These are phyloP conservation scores for Penaeus chinensis DNA, from an alignment of 1,140 invertebrate genomes.

Conservation along the genomic window DNA sequence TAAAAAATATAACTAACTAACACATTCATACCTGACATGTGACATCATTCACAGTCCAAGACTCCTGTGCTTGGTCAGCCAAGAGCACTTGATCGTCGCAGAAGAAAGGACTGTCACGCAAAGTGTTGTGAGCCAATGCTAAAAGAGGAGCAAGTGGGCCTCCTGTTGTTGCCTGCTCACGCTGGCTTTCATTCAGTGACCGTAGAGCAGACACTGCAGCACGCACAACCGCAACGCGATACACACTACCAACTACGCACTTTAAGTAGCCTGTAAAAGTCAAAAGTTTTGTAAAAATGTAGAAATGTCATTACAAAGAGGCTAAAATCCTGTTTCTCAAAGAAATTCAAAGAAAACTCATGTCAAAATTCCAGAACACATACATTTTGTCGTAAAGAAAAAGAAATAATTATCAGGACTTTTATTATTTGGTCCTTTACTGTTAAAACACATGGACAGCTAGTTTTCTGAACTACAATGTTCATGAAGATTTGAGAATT, in stretches of 20 bases:
- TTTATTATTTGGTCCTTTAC: too few species aligned
- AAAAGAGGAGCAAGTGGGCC: slow-evolving; percentile 56
- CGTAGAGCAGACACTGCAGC: slow-evolving; percentile 53
- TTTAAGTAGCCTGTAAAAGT: slow-evolving; percentile 42
- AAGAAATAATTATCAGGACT: too few species aligned
- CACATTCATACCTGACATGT: slow-evolving; percentile 52
- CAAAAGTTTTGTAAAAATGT: slow-evolving; percentile 65
- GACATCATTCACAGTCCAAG: slow-evolving; percentile 55
- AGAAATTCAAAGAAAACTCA: too few species aligned
- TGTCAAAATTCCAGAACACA: too few species aligned
- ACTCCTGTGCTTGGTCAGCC: slow-evolving; percentile 36
- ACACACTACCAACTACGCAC: slow-evolving; percentile 54
- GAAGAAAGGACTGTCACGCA: slow-evolving; percentile 59
- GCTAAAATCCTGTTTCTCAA: too few species aligned
- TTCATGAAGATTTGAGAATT: too few species aligned
- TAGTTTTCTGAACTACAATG: too few species aligned
- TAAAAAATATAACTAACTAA: neutral
- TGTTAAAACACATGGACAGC: too few species aligned
- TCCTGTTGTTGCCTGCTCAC: slow-evolving; percentile 44
- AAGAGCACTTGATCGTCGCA: slow-evolving; percentile 49
- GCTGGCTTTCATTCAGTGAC: slow-evolving; percentile 44
- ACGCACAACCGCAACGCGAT: slow-evolving; percentile 52
- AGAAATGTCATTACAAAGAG: neutral
- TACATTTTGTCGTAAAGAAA: too few species aligned
- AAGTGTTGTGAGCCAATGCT: slow-evolving; percentile 48